Evolutionary conservation across 2,113 vertebrate species (phyloP), one percentile per base, ranked within the genome.

Genomic region (Physeter macrocephalus): DNA sequence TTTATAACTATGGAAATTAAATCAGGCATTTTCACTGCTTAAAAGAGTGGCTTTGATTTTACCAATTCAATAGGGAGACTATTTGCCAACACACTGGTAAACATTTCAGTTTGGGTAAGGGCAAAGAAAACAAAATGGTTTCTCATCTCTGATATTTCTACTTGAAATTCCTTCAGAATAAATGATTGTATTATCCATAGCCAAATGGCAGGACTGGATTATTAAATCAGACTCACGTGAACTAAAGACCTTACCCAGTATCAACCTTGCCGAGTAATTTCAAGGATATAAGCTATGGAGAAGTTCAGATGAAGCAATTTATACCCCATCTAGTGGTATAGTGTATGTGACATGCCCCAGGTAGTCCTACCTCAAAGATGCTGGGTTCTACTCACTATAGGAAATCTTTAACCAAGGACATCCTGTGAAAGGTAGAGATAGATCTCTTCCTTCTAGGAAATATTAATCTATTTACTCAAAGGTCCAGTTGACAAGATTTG

Each of bases 1-100:
- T 98, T 96, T 98, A 98, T 98, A 97, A 94, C 95, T 69, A 88
- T 41, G 88, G 89, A 98, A 98, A 98, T 98, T 96, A 97, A 96
- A 88, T 71, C 41, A 66, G 96, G 93, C 97, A 97, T 95, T 94
- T 97, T 96, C 91, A 88, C 72, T 92, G 8, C 67, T 96, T 98
- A 88, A 97, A 96, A 85, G 39, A 41, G 80, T 94, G 36, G 71
- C 84, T 97, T 91, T 97, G 54, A 93, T 95, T 97, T 92, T 69
- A 81, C 59, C 83, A 86, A 82, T 87, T 52, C 77, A 95, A 69
- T 39, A 71, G 57, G 95, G 86, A 94, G 29, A 62, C 78, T 49
- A 36, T 97, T 97, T 96, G 78, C 75, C 80, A 97, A 92, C 81
- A 66, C 82, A 92, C 69, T 49, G 54, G 85, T 88, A 95, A 49